Evolutionary conservation across 2,113 vertebrate genomes (phyloP), one percentile per base, ranked within the genome.

Genomic region (Quiscalus mexicanus): DNA sequence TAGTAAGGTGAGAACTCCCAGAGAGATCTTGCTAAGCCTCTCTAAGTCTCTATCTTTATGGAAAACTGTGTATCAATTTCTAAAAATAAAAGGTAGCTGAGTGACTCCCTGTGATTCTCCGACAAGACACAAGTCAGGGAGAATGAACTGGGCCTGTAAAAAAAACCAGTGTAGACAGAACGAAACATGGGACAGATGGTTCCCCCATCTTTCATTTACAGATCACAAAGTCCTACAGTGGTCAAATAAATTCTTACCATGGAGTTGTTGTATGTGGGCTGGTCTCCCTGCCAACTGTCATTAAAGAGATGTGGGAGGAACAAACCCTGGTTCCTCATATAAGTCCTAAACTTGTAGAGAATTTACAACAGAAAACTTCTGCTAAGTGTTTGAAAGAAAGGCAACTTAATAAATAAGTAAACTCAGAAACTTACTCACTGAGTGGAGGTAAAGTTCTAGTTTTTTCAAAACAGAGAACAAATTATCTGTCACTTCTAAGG

Each of bases 21-120:
- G 45, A 83, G 30, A 55, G 27, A 41, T 52, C 90, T 64, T 52
- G 63, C 64, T 89, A 82, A 84, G 75, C 47, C 33, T 84, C 37
- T 33, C 24, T 19, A 84, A 84, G 55, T 74, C 68, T 80, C 56
- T 41, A 2, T 60, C 58, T 76, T 53, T 70, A n/a, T 62, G 70
- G 47, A 85, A 93, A 90, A 59, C 35, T 39, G 5, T 17, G 14
- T 81, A 62, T 55, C 65, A 70, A 14, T 74, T 91, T 77, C 67
- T 89, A 78, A 65, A 93, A 87, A 87, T 41, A 69, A 84, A 81
- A 62, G 31, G 27, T 45, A 77, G 23, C 17, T 74, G 50, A 94
- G 63, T 53, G 64, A 78, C 28, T 78, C 56, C 31, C 49, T 59
- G 68, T 37, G 39, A 53, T 74, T 84, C 69, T 84, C 28, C 58